A percentile compares a stretch with the other conserved stretches of the same genome.
Evolutionary conservation across 1,140 invertebrate genomes (phyloP).

Genomic region (Drosophila albomicans): DNA sequence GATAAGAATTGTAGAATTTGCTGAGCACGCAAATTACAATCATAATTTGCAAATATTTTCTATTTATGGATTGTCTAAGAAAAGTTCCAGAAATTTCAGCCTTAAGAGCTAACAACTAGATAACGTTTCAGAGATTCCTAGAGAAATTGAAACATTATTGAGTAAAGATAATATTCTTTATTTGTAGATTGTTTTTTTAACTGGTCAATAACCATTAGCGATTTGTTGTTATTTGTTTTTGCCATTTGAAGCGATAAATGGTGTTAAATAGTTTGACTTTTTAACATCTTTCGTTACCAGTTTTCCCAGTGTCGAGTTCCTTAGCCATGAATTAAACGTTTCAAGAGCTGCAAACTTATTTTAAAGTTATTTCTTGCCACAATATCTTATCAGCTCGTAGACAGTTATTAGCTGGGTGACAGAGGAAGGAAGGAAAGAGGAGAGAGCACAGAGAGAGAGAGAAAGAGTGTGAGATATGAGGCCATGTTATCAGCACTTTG

Average conservation of each 20-base stretch:
- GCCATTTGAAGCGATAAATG: constrained; percentile 57
- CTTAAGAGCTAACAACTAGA: too few species aligned
- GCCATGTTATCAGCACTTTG: constrained; percentile 54
- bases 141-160: too few species aligned
- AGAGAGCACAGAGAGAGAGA: background rate
- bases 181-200: background rate
- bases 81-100: too few species aligned
- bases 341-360: constrained; percentile 29
- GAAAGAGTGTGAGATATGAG: background rate
- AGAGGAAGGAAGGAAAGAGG: background rate
- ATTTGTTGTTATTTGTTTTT: constrained; percentile 33
- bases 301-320: constrained; percentile 1
- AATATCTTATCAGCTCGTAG: constrained; percentile 41
- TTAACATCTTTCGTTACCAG: background rate
- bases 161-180: background rate
- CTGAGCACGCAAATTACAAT: too few species aligned
- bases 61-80: too few species aligned
- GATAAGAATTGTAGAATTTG: too few species aligned
- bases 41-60: too few species aligned
- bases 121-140: too few species aligned
- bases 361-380: constrained; percentile 21
- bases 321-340: constrained; percentile 33
- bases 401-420: background rate
- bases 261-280: constrained; percentile 67
- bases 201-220: constrained; percentile 10